Evolutionary conservation across 2,797 vertebrate species (phyloP).

Genomic region (Chelon labrosus): DNA sequence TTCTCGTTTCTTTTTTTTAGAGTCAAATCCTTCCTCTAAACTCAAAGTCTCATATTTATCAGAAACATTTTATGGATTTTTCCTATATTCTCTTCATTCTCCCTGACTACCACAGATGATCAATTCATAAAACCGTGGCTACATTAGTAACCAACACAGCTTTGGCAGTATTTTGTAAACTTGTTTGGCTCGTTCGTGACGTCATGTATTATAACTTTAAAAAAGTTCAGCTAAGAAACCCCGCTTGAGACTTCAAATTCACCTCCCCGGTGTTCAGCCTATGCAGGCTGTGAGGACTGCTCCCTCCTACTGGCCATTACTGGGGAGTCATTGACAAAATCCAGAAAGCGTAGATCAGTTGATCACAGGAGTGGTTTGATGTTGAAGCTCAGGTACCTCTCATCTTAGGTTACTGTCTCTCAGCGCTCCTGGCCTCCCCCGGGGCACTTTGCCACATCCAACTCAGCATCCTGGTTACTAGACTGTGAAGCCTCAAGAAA

Average conservation of each 20-base stretch:
- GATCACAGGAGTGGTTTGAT: conserved; percentile 72
- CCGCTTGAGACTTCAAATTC: not conserved
- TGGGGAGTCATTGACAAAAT: conserved; percentile 35
- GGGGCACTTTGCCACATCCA: conserved; percentile 68
- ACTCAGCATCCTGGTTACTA: conserved; percentile 68
- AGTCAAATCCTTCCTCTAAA: too few relatives aligned
- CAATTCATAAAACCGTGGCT: too few relatives aligned
- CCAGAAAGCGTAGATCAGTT: conserved; percentile 43
- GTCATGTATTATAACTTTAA: not conserved
- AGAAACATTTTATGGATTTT: too few relatives aligned
- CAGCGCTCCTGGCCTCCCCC: conserved; percentile 63
- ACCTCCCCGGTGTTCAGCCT: not conserved
- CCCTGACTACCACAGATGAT: too few relatives aligned
- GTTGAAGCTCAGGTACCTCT: conserved; percentile 71
- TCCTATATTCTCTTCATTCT: too few relatives aligned
- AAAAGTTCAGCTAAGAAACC: not conserved
- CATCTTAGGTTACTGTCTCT: conserved; percentile 70
- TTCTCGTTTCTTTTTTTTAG: too few relatives aligned
- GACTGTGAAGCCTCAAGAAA: conserved; percentile 67
- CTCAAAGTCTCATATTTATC: too few relatives aligned
- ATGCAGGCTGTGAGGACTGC: not conserved
- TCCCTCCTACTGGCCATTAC: conserved; percentile 28
- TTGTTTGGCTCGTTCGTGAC: too few relatives aligned
- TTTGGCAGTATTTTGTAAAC: too few relatives aligned
- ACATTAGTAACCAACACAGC: too few relatives aligned